Evolutionary conservation across 2,888 invertebrate species (phyloP).

Genomic region (Drosophila anceps): DNA sequence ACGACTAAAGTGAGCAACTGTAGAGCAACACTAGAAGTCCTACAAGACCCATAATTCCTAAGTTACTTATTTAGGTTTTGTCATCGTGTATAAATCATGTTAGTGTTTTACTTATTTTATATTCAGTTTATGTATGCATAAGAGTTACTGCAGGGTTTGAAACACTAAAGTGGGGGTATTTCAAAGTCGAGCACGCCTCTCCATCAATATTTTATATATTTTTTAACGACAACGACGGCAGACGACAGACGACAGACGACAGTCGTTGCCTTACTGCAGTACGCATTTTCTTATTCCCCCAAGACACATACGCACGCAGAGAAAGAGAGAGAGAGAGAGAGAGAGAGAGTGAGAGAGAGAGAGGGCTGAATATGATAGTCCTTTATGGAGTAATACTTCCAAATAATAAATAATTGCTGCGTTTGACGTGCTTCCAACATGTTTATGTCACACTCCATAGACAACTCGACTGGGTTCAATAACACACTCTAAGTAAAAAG

Average conservation of each 20-base stretch:
- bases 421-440: constrained; percentile 56
- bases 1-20: too few relatives aligned
- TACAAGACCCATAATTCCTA: too few relatives aligned
- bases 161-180: constrained; percentile 26
- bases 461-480: constrained; percentile 28
- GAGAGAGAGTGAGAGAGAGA: background rate
- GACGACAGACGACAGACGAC: too few relatives aligned
- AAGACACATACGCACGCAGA: constrained; percentile 2
- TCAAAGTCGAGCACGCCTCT: constrained; percentile 1
- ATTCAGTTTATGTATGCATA: background rate
- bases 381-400: constrained; percentile 11
- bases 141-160: too few relatives aligned
- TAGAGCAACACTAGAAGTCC: too few relatives aligned
- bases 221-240: constrained; percentile 32
- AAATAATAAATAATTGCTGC: constrained; percentile 65
- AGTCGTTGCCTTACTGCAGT: constrained; percentile 38
- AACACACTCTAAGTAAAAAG: constrained; percentile 32
- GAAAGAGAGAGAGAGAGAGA: background rate
- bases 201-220: constrained; percentile 12
- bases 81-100: background rate
- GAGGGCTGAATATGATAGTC: constrained; percentile 10
- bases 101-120: too few relatives aligned
- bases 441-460: constrained; percentile 18
- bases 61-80: too few relatives aligned
- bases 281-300: constrained; percentile 41